Percentiles rank a stretch among this genome's conserved stretches.
Conservation (phyloP, 2,113 vertebrate species). For the Andinoacara biseriatus region DNA sequence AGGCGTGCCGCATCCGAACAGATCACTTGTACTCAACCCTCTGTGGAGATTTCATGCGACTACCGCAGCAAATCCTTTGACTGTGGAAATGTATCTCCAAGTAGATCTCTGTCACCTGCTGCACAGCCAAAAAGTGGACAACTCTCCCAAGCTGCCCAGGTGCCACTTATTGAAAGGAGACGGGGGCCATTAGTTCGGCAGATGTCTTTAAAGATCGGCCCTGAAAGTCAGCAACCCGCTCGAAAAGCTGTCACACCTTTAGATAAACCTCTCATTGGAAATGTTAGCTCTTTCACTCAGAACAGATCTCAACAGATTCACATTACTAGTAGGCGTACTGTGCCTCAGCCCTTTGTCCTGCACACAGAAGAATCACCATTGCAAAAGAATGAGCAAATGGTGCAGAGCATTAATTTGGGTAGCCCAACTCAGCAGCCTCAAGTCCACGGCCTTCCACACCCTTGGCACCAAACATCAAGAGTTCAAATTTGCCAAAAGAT, state of each 20-base stretch:
- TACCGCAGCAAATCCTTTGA: slow-evolving; percentile 97
- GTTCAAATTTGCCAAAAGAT: slow-evolving; percentile 76
- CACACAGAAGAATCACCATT: slow-evolving; percentile 66
- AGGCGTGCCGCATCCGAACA: slow-evolving; percentile 94
- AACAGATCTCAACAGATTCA: slow-evolving; percentile 76
- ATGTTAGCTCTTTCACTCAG: slow-evolving; percentile 73
- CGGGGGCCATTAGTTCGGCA: slow-evolving; percentile 93
- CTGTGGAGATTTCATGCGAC: slow-evolving; percentile 87
- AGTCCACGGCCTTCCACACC: slow-evolving; percentile 80
- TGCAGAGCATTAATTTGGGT: slow-evolving; percentile 81
- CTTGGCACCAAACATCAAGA: slow-evolving; percentile 77
- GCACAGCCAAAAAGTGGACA: slow-evolving; percentile 77
- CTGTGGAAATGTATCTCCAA: slow-evolving; percentile 85
- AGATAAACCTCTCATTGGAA: slow-evolving; percentile 71
- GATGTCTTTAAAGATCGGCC: slow-evolving; percentile 93
- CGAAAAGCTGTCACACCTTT: slow-evolving; percentile 76
- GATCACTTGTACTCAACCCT: slow-evolving; percentile 87
- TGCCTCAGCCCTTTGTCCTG: slow-evolving; percentile 69
- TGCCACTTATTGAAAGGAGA: slow-evolving; percentile 94
- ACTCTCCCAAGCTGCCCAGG: slow-evolving; percentile 71
- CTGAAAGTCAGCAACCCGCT: slow-evolving; percentile 84
- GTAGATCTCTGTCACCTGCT: slow-evolving; percentile 73
- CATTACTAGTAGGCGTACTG: slow-evolving; percentile 57
- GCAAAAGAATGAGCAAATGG: slow-evolving; percentile 73
- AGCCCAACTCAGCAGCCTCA: slow-evolving; percentile 80